Conservation (phyloP, 2,888 invertebrate genomes). For the Ophion costatus region DNA sequence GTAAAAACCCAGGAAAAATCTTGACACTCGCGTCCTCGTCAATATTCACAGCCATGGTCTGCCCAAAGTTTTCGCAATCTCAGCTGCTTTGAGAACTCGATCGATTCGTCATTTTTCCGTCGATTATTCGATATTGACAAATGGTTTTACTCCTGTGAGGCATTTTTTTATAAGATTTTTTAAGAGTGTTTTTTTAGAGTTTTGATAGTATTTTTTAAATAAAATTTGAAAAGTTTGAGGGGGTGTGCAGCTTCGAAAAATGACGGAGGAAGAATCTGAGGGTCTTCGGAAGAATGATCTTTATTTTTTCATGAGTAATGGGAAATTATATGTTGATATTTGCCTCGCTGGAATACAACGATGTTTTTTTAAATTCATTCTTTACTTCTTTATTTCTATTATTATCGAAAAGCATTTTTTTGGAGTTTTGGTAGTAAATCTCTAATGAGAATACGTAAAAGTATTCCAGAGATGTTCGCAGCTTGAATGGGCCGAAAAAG, state of each 20-base stretch:
- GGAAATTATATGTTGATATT: no score
- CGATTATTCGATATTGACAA: neutral
- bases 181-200: no score
- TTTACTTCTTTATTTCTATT: no score
- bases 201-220: neutral
- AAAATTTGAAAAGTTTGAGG: neutral
- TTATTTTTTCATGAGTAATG: neutral
- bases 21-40: constrained; percentile 38
- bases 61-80: neutral
- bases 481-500: no score
- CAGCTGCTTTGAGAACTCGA: neutral
- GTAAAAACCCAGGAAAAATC: constrained; percentile 1
- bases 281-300: neutral
- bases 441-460: no score
- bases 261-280: neutral
- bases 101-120: neutral
- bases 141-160: neutral
- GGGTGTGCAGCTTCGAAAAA: neutral
- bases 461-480: no score
- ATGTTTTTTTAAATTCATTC: no score
- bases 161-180: no score
- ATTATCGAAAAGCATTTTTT: no score
- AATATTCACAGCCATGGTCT: neutral
- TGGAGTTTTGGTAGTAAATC: no score
- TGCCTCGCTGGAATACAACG: no score